Percentiles rank a stretch among this genome's conserved stretches.
phyloP scores from a whole-genome alignment of 2,797 vertebrate species.

The Acanthurus leucopareius region DNA sequence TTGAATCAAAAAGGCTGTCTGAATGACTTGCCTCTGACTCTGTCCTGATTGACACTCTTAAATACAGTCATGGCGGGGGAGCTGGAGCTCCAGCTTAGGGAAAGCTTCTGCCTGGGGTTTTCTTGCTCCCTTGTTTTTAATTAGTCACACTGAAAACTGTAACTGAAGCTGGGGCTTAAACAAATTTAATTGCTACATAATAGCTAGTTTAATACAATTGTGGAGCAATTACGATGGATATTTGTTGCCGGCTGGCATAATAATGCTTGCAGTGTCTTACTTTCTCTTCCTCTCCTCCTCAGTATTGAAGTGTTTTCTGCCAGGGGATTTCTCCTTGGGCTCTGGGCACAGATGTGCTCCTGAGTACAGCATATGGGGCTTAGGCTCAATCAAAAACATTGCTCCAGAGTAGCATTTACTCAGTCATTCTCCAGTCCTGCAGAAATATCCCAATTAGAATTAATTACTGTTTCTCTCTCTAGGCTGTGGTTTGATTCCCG shows the following conservation, averaged over 20 bases:
- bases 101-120: slow-evolving; percentile 76
- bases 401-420: slow-evolving; percentile 60
- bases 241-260: slow-evolving; percentile 77
- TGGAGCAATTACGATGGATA: slow-evolving; percentile 81
- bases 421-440: slow-evolving; percentile 45
- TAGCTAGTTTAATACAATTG: slow-evolving; percentile 84
- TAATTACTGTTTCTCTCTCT: slow-evolving; percentile 64
- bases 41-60: slow-evolving; percentile 79
- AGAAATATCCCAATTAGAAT: slow-evolving; percentile 79
- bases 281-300: slow-evolving; percentile 43
- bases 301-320: slow-evolving; percentile 62
- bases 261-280: slow-evolving; percentile 61
- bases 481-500: slow-evolving; percentile 53
- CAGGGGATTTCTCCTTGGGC: slow-evolving; percentile 67
- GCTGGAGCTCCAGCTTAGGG: slow-evolving; percentile 73
- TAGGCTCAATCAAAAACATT: slow-evolving; percentile 69
- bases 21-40: slow-evolving; percentile 66
- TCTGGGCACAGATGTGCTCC: slow-evolving; percentile 79
- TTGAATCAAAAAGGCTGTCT: slow-evolving; percentile 68
- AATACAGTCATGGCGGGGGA: slow-evolving; percentile 71
- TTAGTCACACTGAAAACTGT: slow-evolving; percentile 82
- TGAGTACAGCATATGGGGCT: slow-evolving; percentile 75
- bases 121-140: slow-evolving; percentile 80
- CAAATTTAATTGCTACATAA: slow-evolving; percentile 86
- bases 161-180: slow-evolving; percentile 76